Conservation (phyloP, 2,113 vertebrate genomes). For the Cisticola juncidis region DNA sequence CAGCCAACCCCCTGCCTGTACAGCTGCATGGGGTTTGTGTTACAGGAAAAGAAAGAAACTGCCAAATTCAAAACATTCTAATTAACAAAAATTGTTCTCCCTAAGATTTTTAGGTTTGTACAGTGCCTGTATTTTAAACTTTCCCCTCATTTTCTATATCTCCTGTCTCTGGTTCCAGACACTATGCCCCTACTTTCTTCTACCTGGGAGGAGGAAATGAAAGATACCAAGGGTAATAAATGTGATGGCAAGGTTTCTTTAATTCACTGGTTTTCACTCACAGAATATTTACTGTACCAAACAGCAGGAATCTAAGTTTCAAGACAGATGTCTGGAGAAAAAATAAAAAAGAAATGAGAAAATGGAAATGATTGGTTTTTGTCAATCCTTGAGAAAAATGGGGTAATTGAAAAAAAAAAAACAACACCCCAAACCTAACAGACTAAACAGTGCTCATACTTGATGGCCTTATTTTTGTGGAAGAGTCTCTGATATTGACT, state of each 20-base stretch:
- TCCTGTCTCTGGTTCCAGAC: neutral
- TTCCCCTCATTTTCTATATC: neutral
- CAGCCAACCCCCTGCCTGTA: neutral
- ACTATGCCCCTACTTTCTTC: neutral
- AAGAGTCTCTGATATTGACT: conserved; percentile 33
- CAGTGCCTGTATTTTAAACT: neutral
- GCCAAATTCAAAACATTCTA: neutral
- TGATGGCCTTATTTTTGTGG: conserved; percentile 23
- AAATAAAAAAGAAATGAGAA: neutral
- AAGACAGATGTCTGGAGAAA: neutral
- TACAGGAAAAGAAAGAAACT: neutral
- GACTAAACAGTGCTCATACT: neutral
- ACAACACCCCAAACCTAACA: neutral
- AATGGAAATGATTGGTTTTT: neutral
- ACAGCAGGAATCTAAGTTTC: neutral
- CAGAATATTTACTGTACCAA: neutral
- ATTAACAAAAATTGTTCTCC: neutral
- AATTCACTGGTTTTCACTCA: neutral
- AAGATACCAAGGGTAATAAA: neutral
- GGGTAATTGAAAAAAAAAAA: neutral
- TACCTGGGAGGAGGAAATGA: neutral
- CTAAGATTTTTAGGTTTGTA: accelerated
- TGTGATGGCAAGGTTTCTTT: neutral
- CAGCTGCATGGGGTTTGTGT: neutral
- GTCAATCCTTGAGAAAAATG: neutral